A percentile compares a stretch with the other conserved stretches of the same genome.
These are phyloP conservation scores for Frieseomelitta varia DNA, from an alignment of 1,140 invertebrate genomes.

Conservation along the genomic window DNA sequence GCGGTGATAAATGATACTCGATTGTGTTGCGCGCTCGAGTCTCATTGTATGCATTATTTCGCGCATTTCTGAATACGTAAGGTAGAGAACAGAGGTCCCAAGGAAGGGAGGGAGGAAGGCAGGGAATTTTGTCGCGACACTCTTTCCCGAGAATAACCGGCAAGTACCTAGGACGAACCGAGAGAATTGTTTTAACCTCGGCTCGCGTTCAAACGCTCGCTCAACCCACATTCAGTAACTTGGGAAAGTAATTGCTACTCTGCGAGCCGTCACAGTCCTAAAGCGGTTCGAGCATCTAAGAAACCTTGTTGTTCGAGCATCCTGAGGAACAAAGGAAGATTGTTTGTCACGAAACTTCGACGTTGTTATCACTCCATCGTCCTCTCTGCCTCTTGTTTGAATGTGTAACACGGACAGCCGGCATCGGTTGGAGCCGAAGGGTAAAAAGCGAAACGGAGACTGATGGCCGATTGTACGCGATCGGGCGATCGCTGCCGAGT, in stretches of 20 bases:
- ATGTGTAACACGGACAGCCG: background rate
- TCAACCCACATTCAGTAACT: slow-evolving; percentile 57
- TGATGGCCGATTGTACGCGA: background rate
- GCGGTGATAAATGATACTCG: background rate
- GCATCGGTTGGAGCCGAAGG: background rate
- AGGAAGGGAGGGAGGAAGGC: too few species aligned
- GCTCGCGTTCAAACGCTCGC: slow-evolving; percentile 58
- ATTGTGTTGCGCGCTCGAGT: background rate
- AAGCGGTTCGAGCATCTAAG: slow-evolving; percentile 54
- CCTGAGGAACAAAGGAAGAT: slow-evolving; percentile 52
- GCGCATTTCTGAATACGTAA: background rate
- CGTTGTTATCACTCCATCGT: slow-evolving; percentile 10
- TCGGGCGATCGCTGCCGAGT: background rate
- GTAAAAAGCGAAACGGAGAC: background rate
- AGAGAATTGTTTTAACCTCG: slow-evolving; percentile 60
- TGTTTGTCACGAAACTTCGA: slow-evolving; percentile 36
- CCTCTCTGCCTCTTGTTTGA: too few species aligned
- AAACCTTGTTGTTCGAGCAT: slow-evolving; percentile 55
- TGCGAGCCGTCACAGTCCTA: slow-evolving; percentile 37
- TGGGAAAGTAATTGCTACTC: slow-evolving; percentile 62
- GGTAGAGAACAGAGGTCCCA: background rate
- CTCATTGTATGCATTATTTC: background rate
- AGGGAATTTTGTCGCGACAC: background rate
- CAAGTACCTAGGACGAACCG: slow-evolving; percentile 37
- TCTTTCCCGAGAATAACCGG: background rate